These are phyloP conservation scores for Peromyscus eremicus DNA, from an alignment of 2,797 vertebrate species.

Conservation along the genomic window DNA sequence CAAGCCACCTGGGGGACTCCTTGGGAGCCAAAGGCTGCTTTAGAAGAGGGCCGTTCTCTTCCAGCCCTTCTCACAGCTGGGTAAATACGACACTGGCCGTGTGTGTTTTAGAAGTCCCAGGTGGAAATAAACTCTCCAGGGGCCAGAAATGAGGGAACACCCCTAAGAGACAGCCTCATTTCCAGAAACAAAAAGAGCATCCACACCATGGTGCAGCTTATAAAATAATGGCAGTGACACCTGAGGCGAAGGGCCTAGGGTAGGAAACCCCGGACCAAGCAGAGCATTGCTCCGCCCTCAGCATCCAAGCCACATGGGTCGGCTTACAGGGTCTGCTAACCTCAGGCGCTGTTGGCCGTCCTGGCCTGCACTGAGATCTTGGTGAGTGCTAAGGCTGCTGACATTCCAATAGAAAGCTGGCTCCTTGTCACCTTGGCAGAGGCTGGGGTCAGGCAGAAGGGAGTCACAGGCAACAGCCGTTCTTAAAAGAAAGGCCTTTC, in stretches of 20 bases:
- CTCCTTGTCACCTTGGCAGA: constrained; percentile 30
- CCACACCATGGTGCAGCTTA: background rate
- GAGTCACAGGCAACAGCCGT: constrained; percentile 32
- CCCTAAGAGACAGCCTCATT: constrained; percentile 37
- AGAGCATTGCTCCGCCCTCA: background rate
- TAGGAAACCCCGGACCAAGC: background rate
- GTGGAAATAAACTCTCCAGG: constrained; percentile 75
- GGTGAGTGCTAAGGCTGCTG: background rate
- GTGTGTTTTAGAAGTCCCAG: constrained; percentile 75
- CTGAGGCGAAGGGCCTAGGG: background rate
- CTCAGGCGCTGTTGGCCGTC: background rate
- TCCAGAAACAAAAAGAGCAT: constrained; percentile 63
- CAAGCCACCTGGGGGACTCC: constrained; percentile 54
- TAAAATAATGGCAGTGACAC: constrained; percentile 20
- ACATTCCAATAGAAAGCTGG: constrained; percentile 59
- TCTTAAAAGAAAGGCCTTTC: too few relatives aligned
- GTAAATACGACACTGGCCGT: constrained; percentile 79
- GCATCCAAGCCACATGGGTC: background rate
- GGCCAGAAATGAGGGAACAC: constrained; percentile 59
- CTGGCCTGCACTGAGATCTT: constrained; percentile 12
- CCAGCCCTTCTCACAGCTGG: constrained; percentile 77
- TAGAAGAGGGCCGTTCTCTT: constrained; percentile 69
- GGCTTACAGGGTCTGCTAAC: background rate
- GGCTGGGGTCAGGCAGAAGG: constrained; percentile 22
- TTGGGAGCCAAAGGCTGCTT: background rate